A percentile compares a stretch with the other conserved stretches of the same genome.
Evolutionary conservation across 2,888 invertebrate species (phyloP).

Genomic region (Blastobasis adustella): DNA sequence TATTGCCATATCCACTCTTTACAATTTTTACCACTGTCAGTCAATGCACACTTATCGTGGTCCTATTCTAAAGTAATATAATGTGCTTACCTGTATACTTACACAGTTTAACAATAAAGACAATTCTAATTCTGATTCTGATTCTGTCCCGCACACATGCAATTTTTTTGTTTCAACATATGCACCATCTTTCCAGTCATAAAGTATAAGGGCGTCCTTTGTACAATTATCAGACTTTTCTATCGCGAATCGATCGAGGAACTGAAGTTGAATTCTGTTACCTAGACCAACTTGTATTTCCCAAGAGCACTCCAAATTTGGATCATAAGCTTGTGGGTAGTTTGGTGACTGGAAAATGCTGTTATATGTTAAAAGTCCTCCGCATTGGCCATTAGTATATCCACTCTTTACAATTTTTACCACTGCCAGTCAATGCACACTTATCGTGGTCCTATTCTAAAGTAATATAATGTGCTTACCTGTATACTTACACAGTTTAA

Average conservation of each 20-base stretch:
- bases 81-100: too few relatives aligned
- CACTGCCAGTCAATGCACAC: too few relatives aligned
- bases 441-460: constrained; percentile 45
- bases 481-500: too few relatives aligned
- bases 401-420: too few relatives aligned
- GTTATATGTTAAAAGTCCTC: constrained; percentile 58
- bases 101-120: too few relatives aligned
- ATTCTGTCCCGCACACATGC: too few relatives aligned
- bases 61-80: too few relatives aligned
- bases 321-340: constrained; percentile 79
- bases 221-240: constrained; percentile 81
- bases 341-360: constrained; percentile 73
- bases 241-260: constrained; percentile 82
- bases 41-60: too few relatives aligned
- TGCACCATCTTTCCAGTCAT: constrained; percentile 68
- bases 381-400: constrained; percentile 76
- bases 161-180: constrained; percentile 62
- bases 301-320: constrained; percentile 88
- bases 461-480: too few relatives aligned
- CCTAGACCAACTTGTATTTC: constrained; percentile 78
- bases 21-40: too few relatives aligned
- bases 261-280: constrained; percentile 79
- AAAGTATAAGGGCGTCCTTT: constrained; percentile 83
- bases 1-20: too few relatives aligned
- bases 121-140: too few relatives aligned